These are phyloP conservation scores for Microchrysa polita DNA, from an alignment of 2,888 invertebrate species.

Conservation along the genomic window DNA sequence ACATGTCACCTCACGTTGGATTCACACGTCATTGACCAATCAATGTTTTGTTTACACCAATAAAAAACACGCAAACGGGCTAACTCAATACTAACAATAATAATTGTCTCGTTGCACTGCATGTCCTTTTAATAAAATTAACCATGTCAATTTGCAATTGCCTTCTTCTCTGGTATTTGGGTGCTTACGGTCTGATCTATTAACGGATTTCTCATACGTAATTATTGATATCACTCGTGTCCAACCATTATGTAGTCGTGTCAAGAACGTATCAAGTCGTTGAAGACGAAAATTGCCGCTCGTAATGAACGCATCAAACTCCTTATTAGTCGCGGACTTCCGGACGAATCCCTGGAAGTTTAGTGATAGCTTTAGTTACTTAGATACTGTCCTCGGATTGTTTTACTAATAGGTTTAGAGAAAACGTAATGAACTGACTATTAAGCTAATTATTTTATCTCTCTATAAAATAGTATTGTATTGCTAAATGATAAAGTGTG, in stretches of 20 bases:
- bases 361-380: constrained; percentile 68
- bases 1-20: constrained; percentile 46
- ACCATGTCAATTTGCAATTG: constrained; percentile 16
- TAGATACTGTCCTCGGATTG: constrained; percentile 58
- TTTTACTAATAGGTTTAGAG: constrained; percentile 3
- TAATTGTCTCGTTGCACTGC: constrained; percentile 6
- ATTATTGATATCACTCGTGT: neutral
- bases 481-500: neutral
- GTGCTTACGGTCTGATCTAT: constrained; percentile 50
- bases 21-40: constrained; percentile 1
- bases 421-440: neutral
- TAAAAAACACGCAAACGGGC: neutral
- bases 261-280: constrained; percentile 84
- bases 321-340: constrained; percentile 86
- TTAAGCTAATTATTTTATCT: constrained; percentile 5
- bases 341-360: constrained; percentile 72
- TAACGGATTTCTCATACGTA: constrained; percentile 45
- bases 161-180: constrained; percentile 53
- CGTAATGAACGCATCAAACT: constrained; percentile 89
- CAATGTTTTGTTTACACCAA: too few species aligned
- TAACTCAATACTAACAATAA: constrained; percentile 18
- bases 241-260: constrained; percentile 71
- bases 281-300: constrained; percentile 88
- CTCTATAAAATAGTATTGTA: neutral
- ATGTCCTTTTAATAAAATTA: neutral